Evolutionary conservation across 2,113 vertebrate genomes (phyloP).

Genomic region (Malurus elegans): DNA sequence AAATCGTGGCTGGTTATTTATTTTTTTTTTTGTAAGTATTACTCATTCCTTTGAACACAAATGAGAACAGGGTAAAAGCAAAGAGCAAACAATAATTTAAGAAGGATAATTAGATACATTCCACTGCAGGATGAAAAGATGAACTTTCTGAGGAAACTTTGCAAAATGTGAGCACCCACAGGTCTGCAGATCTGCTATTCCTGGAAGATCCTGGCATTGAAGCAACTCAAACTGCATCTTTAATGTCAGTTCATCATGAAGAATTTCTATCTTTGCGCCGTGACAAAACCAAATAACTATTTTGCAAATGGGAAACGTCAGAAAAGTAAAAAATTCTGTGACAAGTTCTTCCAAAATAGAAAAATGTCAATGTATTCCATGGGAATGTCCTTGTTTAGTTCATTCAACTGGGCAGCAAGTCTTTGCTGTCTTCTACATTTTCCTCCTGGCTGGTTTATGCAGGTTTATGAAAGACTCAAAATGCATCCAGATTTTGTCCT

Average conservation of each 20-base stretch:
- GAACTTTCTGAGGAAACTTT: background rate
- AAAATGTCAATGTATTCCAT: fast-evolving
- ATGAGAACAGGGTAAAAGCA: background rate
- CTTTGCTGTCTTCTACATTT: background rate
- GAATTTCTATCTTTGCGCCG: background rate
- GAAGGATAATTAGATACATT: background rate
- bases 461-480: background rate
- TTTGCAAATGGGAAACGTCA: background rate
- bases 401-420: background rate
- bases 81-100: background rate
- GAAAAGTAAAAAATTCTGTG: background rate
- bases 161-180: background rate
- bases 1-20: fast-evolving
- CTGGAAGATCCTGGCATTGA: background rate
- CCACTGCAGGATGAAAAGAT: background rate
- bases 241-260: background rate
- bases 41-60: background rate
- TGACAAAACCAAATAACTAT: background rate
- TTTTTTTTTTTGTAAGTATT: background rate
- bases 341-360: background rate
- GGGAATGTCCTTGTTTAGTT: background rate
- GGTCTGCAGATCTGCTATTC: background rate
- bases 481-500: background rate
- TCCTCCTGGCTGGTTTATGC: background rate
- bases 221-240: background rate